Evolutionary conservation across 2,888 invertebrate genomes (phyloP), one percentile per base, ranked within the genome.

Genomic region (Drosophila buzzatii): DNA sequence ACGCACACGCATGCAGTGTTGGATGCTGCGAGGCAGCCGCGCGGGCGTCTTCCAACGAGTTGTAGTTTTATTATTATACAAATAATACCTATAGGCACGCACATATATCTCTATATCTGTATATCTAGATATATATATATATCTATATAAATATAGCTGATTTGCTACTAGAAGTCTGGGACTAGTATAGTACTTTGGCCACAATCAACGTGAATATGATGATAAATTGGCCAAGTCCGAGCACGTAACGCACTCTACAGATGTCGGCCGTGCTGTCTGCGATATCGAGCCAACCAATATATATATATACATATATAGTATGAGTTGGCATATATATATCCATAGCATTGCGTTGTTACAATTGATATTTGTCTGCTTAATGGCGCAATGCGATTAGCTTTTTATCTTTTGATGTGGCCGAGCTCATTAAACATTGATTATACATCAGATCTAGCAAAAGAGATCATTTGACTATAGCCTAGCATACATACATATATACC

Each of bases 1-100:
- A 61, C 27, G 35, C 14, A 63, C 20, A 42, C 14, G 51, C 7
- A 31, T 47, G 60, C 20, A 60, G 35, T 31, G 6, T 20, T 23
- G 53, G n/a, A 39, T 55, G 7, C 31, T 70, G 60, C 60, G 60
- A 64, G 67, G 73, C 75, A 84, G 83, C 85, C 90, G 89, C 68
- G 81, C 73, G 82, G 90, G 84, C 85, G 84, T 82, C 83, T 87
- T 67, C 66, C 47, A 81, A 68, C 61, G 55, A 72, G 52, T 52
- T 78, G 57, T 73, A 74, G 74, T 73, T 73, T 70, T 74, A 69
- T 75, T 83, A 73, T 71, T 87, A 71, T 87, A 87, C 70, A 74
- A 78, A 71, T 78, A 71, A 69, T 81, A 84, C 70, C 70, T 62
- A 81, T 73, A 65, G 44, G 53, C 70, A 76, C 73, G 70, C 59